Conservation (phyloP, 2,888 invertebrate genomes). For the Allacma fusca region DNA sequence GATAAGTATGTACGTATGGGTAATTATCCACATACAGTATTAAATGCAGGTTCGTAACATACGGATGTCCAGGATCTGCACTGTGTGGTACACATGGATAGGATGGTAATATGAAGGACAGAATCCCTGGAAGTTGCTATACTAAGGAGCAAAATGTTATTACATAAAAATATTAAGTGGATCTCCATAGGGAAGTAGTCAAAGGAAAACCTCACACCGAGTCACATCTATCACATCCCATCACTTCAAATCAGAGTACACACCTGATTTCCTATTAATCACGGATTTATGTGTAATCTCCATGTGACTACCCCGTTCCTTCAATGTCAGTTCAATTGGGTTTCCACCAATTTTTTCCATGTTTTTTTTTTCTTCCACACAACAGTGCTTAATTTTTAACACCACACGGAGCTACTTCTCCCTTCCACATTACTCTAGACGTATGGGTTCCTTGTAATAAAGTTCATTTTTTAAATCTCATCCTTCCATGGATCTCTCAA, state of each 20-base stretch:
- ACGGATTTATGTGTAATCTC: slow-evolving; percentile 39
- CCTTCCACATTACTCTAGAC: too few relatives aligned
- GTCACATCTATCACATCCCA: slow-evolving; percentile 48
- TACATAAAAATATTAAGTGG: slow-evolving; percentile 42
- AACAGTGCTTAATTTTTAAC: neutral
- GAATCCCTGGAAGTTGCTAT: neutral
- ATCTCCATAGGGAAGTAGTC: slow-evolving; percentile 45
- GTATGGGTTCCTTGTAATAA: too few relatives aligned
- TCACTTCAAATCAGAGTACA: slow-evolving; percentile 47
- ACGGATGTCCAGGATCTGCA: neutral
- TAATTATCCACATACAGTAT: neutral
- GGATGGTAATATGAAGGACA: neutral
- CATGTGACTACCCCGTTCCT: neutral
- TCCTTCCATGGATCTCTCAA: too few relatives aligned
- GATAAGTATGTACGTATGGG: neutral
- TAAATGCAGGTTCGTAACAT: neutral
- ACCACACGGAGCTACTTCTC: neutral
- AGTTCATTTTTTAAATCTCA: too few relatives aligned
- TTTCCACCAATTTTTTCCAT: slow-evolving; percentile 3
- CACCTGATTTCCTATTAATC: slow-evolving; percentile 51
- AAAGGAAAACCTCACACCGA: slow-evolving; percentile 51
- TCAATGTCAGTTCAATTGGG: slow-evolving; percentile 7
- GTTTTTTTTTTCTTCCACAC: neutral
- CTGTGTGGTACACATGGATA: too few relatives aligned
- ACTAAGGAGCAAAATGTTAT: neutral